These are phyloP conservation scores for Pseudomyrmex cubaensis DNA, from an alignment of 1,140 invertebrate genomes.

Conservation along the genomic window DNA sequence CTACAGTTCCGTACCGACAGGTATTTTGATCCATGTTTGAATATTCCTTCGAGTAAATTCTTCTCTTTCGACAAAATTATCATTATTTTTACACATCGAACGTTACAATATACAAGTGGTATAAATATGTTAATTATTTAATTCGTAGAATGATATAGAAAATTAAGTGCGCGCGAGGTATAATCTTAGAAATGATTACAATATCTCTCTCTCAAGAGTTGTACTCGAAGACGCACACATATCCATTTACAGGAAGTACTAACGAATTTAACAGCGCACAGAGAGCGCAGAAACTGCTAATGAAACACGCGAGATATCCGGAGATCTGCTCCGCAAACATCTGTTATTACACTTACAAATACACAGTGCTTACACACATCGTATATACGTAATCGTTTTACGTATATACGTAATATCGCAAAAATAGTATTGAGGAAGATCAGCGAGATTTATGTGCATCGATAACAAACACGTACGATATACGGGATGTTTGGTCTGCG, in stretches of 20 bases:
- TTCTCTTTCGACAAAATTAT: not conserved
- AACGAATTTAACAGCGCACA: conserved; percentile 13
- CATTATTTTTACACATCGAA: not conserved
- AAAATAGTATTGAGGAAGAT: conserved; percentile 7
- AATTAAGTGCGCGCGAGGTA: conserved; percentile 34
- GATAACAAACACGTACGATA: conserved; percentile 17
- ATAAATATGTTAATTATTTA: not conserved
- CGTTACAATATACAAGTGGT: conserved; percentile 9
- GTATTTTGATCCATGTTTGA: not conserved
- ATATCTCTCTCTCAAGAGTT: not conserved
- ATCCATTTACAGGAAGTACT: conserved; percentile 4
- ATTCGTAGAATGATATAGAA: conserved; percentile 27
- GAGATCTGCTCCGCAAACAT: conserved; percentile 10
- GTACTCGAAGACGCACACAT: conserved; percentile 6
- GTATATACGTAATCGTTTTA: too few species aligned
- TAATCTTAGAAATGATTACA: conserved; percentile 4
- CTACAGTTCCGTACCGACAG: not conserved
- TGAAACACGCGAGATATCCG: conserved; percentile 12
- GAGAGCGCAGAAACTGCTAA: not conserved
- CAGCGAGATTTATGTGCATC: not conserved
- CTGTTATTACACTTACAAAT: conserved; percentile 16
- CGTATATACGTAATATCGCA: not conserved
- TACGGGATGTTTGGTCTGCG: conserved; percentile 34
- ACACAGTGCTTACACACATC: conserved; percentile 12
- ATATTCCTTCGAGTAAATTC: not conserved